Evolutionary conservation across 2,888 invertebrate species (phyloP), one percentile per base, ranked within the genome.

Genomic region (Anoncus sp.): DNA sequence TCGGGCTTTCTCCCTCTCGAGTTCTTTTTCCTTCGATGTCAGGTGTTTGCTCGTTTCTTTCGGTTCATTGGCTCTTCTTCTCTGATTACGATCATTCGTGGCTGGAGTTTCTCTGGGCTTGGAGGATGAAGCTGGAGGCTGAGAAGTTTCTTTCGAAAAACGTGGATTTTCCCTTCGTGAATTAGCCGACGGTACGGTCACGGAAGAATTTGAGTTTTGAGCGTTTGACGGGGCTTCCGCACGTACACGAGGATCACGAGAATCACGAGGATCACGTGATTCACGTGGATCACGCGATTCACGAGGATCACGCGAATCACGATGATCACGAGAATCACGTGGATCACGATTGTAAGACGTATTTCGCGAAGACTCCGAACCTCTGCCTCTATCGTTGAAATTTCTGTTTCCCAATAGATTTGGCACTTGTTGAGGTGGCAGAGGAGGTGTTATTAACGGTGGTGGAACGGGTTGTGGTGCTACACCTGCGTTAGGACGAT

Each of bases 141-240:
- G 60, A 1, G 74, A 75, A 7, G 80, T 76, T 6, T 87, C 87
- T 66, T 88, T 88, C 2, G 83, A 75, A 35, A 87, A 67, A 1
- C 88, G 83, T 5, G 86, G 84, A 76, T 71, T 67, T 22, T 88
- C 88, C 24, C 88, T 81, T 3, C 78, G 75, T 0, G 81, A 63
- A 24, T 63, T 35, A 0, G 20, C 63, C 1, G 72, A 24, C 9
- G 14, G 59, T 20, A 79, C 63, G 5, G 62, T 66, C 35, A 63
- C 69, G 0, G 74, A 12, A 16, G 35, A 12, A 49, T 67, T 75
- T 1, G 70, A 9, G 16, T 70, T 66, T 60, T 71, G 82, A 24
- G 66, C 2, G 14, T 38, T 40, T 3, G 47, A 47, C 10, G 63
- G 45, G 10, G 9, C 24, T 10, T 72, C 72, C 2, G 62, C 2